Conservation (phyloP, 2,888 invertebrate genomes). For the Litoditis marina region DNA sequence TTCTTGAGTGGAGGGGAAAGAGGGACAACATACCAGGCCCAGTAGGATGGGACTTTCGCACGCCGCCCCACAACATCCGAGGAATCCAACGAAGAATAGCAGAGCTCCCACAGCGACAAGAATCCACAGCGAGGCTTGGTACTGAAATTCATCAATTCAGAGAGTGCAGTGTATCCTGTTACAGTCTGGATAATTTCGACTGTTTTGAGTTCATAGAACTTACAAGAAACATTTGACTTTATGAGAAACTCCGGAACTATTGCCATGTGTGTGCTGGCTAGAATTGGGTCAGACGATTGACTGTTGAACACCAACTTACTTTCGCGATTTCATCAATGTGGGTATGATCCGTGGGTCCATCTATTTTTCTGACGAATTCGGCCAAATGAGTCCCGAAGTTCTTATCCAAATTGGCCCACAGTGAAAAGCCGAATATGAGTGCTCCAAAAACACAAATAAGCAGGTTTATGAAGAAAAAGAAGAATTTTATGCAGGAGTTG, state of each 20-base stretch:
- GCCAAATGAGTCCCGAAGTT: constrained; percentile 45
- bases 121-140: constrained; percentile 59
- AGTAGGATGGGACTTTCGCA: constrained; percentile 53
- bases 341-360: constrained; percentile 18
- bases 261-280: background rate
- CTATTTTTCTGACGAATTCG: constrained; percentile 33
- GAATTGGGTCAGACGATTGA: too few relatives aligned
- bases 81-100: constrained; percentile 57
- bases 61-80: constrained; percentile 59
- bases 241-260: too few relatives aligned
- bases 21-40: constrained; percentile 39
- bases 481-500: constrained; percentile 52
- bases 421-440: constrained; percentile 54
- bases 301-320: constrained; percentile 25
- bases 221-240: too few relatives aligned
- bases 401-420: constrained; percentile 60
- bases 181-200: too few relatives aligned
- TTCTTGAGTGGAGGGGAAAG: too few relatives aligned
- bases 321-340: constrained; percentile 48
- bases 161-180: too few relatives aligned
- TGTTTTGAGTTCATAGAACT: too few relatives aligned
- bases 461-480: constrained; percentile 55
- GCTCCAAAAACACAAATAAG: constrained; percentile 57
- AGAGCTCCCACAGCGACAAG: constrained; percentile 57
- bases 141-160: too few relatives aligned